Conservation (phyloP, 2,797 vertebrate genomes). For the Melanogrammus aeglefinus region DNA sequence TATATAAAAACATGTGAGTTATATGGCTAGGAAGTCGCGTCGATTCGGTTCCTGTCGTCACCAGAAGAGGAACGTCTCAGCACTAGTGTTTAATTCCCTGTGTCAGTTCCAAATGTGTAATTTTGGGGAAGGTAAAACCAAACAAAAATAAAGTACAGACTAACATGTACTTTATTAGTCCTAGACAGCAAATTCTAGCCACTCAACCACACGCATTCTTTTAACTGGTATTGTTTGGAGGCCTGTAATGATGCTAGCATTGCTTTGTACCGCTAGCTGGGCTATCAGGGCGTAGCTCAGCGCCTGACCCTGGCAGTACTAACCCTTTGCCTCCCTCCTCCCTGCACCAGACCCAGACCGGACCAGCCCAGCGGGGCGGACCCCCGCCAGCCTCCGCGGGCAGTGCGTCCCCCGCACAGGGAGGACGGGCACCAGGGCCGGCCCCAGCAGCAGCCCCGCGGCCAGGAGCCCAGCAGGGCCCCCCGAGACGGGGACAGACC, state of each 20-base stretch:
- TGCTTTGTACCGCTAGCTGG: not conserved
- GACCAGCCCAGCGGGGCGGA: constrained; percentile 44
- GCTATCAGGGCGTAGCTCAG: not conserved
- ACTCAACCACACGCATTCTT: not conserved
- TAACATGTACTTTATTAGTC: not conserved
- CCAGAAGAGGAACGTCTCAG: not conserved
- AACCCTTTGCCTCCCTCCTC: not conserved
- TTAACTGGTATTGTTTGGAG: not conserved
- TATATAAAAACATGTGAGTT: too few species aligned
- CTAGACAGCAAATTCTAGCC: not conserved
- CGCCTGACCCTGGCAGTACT: not conserved
- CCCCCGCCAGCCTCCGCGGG: constrained; percentile 48
- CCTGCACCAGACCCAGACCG: constrained; percentile 57
- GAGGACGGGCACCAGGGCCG: constrained; percentile 58
- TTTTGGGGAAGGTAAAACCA: too few species aligned
- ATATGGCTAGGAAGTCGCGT: too few species aligned
- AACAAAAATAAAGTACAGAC: not conserved
- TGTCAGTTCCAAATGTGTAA: not conserved
- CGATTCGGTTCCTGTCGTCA: too few species aligned
- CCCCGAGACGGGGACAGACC: constrained; percentile 49
- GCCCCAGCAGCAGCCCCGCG: constrained; percentile 77
- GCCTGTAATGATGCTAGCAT: not conserved
- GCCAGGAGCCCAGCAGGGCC: constrained; percentile 76
- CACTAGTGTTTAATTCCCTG: too few species aligned
- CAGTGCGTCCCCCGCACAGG: constrained; percentile 38